Percentiles rank a stretch among this genome's conserved stretches.
Evolutionary conservation across 2,888 invertebrate species (phyloP).

Genomic region (Lissocephala sabroskyi): DNA sequence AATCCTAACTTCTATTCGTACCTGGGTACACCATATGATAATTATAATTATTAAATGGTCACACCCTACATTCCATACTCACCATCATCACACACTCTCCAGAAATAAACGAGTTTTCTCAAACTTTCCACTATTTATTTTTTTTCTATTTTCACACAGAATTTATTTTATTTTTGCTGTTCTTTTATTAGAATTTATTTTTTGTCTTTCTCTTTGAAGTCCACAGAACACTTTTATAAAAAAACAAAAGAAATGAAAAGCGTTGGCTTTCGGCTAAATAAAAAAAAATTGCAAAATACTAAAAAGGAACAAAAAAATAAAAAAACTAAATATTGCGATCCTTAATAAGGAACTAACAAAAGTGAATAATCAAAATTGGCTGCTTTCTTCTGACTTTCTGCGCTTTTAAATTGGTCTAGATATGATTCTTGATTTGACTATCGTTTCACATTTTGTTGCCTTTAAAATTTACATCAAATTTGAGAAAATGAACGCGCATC

Average conservation of each 20-base stretch:
- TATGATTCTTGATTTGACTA: too few relatives aligned
- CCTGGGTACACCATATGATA: conserved; percentile 75
- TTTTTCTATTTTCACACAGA: conserved; percentile 17
- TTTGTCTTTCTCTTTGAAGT: conserved; percentile 7
- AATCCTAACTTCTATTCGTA: conserved; percentile 84
- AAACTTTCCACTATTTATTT: conserved; percentile 40
- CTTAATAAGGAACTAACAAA: conserved; percentile 1
- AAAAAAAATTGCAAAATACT: conserved; percentile 19
- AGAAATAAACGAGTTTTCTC: conserved; percentile 47
- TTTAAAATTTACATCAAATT: conserved; percentile 30
- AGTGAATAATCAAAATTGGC: conserved; percentile 13
- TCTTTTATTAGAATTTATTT: conserved; percentile 8
- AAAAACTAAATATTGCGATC: conserved; percentile 15
- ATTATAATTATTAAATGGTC: conserved; percentile 69
- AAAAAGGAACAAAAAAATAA: conserved; percentile 42
- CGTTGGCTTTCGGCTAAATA: too few relatives aligned
- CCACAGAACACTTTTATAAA: conserved; percentile 15
- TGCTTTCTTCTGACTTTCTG: conserved; percentile 29
- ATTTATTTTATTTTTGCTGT: conserved; percentile 7
- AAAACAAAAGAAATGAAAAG: conserved; percentile 23
- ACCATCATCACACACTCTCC: conserved; percentile 16
- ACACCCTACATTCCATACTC: background rate
- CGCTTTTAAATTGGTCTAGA: conserved; percentile 32
- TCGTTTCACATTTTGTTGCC: conserved; percentile 20
- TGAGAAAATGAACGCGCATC: conserved; percentile 44